Evolutionary conservation across 2,797 vertebrate species (phyloP).

Genomic region (Protosalanx chinensis): DNA sequence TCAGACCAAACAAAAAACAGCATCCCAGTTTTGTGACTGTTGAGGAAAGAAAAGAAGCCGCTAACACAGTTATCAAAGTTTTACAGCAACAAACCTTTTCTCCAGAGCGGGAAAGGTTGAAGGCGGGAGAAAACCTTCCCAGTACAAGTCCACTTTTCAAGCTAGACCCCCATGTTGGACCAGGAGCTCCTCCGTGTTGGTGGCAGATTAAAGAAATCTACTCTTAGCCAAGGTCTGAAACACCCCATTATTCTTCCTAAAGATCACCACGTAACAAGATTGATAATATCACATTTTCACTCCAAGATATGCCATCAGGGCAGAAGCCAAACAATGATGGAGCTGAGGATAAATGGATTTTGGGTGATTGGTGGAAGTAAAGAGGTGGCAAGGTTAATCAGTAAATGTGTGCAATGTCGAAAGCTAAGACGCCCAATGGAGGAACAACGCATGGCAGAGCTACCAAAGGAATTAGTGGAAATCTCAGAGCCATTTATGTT

Average conservation of each 20-base stretch:
- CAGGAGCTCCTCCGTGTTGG: slow-evolving; percentile 13
- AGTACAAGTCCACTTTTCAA: too few species aligned
- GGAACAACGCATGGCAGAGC: slow-evolving; percentile 24
- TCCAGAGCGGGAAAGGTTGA: too few species aligned
- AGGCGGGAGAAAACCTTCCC: too few species aligned
- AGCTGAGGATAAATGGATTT: slow-evolving; percentile 14
- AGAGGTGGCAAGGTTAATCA: slow-evolving; percentile 14
- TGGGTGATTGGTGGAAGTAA: slow-evolving; percentile 14
- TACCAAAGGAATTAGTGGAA: slow-evolving; percentile 7
- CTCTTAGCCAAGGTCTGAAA: slow-evolving; percentile 13
- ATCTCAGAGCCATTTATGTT: slow-evolving; percentile 17
- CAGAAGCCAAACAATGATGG: slow-evolving; percentile 5
- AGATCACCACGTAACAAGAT: slow-evolving; percentile 8
- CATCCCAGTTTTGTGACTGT: slow-evolving; percentile 15
- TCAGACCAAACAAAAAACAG: slow-evolving; percentile 3
- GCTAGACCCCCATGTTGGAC: background rate
- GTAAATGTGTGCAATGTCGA: slow-evolving; percentile 3
- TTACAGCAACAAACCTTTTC: background rate
- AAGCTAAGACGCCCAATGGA: slow-evolving; percentile 12
- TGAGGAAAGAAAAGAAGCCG: slow-evolving; percentile 11
- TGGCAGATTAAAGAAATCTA: slow-evolving; percentile 18
- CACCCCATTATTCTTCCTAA: slow-evolving; percentile 8
- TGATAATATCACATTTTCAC: slow-evolving; percentile 19
- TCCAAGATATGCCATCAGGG: slow-evolving; percentile 11
- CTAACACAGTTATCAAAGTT: slow-evolving; percentile 17